A percentile compares a stretch with the other conserved stretches of the same genome.
phyloP scores from a whole-genome alignment of 1,140 invertebrate species.

The Paramacrobiotus metropolitanus region DNA sequence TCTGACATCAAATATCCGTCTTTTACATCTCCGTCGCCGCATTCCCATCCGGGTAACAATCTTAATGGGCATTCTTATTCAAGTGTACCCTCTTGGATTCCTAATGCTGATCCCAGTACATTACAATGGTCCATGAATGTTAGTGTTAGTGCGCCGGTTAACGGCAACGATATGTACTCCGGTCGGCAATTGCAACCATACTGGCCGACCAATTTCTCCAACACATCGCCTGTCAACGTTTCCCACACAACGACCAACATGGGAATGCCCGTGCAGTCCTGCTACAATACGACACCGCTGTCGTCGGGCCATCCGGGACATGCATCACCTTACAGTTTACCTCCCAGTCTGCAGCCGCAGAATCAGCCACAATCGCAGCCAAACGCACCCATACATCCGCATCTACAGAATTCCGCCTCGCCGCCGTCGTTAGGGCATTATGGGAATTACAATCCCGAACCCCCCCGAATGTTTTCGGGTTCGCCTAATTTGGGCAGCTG shows the following conservation, averaged over 20 bases:
- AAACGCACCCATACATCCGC: no score
- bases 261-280: no score
- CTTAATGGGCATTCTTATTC: background rate
- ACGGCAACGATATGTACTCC: no score
- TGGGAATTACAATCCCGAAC: background rate
- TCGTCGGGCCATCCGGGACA: no score
- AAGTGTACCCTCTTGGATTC: background rate
- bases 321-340: background rate
- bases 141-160: no score
- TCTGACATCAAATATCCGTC: background rate
- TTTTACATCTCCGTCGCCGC: background rate
- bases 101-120: no score
- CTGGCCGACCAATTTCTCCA: no score
- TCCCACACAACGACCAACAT: no score
- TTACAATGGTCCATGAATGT: slow-evolving; percentile 3
- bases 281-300: no score
- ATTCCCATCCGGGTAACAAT: background rate
- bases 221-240: no score
- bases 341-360: background rate
- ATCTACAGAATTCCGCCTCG: background rate
- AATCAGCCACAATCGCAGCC: background rate
- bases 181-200: no score
- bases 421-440: background rate
- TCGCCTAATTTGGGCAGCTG: background rate
- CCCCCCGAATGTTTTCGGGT: no score